These are phyloP conservation scores for Aphaenogaster ashmeadi DNA, from an alignment of 1,140 invertebrate genomes.

Conservation along the genomic window DNA sequence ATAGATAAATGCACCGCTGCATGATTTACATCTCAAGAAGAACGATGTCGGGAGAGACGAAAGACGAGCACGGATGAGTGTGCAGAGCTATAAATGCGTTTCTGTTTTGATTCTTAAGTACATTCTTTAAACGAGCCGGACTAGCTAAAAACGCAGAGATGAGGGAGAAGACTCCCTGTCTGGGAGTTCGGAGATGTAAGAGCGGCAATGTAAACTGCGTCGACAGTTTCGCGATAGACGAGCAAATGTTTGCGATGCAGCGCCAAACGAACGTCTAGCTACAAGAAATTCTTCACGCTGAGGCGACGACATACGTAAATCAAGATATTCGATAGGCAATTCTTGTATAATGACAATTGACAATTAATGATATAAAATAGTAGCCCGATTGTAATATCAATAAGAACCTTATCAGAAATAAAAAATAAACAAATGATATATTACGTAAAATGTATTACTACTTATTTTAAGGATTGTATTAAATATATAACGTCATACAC, in stretches of 20 bases:
- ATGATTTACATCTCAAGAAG: conserved; percentile 46
- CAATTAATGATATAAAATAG: neutral
- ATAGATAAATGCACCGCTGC: conserved; percentile 49
- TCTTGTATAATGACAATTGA: neutral
- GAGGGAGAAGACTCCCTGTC: neutral
- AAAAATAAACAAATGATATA: conserved; percentile 1
- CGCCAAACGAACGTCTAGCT: conserved; percentile 45
- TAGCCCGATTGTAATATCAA: neutral
- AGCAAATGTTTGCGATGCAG: conserved; percentile 57
- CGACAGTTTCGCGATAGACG: conserved; percentile 51
- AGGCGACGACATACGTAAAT: neutral
- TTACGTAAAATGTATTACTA: neutral
- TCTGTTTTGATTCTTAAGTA: conserved; percentile 62
- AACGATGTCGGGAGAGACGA: conserved; percentile 29
- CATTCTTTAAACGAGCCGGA: conserved; percentile 39
- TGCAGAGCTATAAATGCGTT: conserved; percentile 57
- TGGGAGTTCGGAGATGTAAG: neutral
- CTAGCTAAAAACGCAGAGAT: neutral
- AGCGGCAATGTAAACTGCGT: conserved; percentile 49
- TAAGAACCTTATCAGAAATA: neutral
- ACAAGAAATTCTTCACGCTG: conserved; percentile 39
- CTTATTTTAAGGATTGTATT: neutral
- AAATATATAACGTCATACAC: neutral
- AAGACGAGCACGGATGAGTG: conserved; percentile 16
- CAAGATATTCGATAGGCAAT: neutral